Evolutionary conservation across 1,140 invertebrate genomes (phyloP).

Genomic region (Drosophila lacertosa): DNA sequence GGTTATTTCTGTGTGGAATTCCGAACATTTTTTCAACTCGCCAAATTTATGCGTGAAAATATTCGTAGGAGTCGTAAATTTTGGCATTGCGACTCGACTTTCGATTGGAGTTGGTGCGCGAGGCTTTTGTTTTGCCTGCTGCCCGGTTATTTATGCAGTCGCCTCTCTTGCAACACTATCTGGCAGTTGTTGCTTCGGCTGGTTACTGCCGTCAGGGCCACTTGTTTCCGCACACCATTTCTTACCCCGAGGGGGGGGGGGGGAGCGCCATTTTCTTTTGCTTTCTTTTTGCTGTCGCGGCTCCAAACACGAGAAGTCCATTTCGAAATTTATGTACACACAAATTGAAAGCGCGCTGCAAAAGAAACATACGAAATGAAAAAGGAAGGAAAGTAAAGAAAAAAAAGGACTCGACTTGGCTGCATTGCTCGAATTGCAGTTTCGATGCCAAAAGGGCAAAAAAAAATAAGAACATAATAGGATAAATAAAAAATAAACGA

Average conservation of each 20-base stretch:
- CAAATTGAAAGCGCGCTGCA: conserved; percentile 70
- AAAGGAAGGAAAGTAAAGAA: conserved; percentile 20
- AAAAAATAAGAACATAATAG: conserved; percentile 15
- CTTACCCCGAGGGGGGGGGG: conserved; percentile 16
- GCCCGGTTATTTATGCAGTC: conserved; percentile 69
- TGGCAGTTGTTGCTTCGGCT: conserved; percentile 29
- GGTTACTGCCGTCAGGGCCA: conserved; percentile 49
- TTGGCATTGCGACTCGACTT: conserved; percentile 44
- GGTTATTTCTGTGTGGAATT: conserved; percentile 32
- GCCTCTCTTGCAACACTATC: conserved; percentile 61
- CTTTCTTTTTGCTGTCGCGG: conserved; percentile 45
- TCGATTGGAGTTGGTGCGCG: conserved; percentile 60
- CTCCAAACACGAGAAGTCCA: conserved; percentile 75
- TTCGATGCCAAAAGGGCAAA: conserved; percentile 20
- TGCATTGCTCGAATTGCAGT: conserved; percentile 67
- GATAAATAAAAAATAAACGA: conserved; percentile 22
- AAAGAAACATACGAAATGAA: conserved; percentile 22
- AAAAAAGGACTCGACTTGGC: conserved; percentile 40
- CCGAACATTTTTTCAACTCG: conserved; percentile 21
- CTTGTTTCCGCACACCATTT: conserved; percentile 72
- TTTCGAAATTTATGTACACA: conserved; percentile 81
- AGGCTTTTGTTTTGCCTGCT: conserved; percentile 47
- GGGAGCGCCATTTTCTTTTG: conserved; percentile 35
- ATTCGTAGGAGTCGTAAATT: conserved; percentile 52
- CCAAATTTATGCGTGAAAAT: conserved; percentile 51